Evolutionary conservation across 2,113 vertebrate species (phyloP).

Genomic region (Piaya cayana): DNA sequence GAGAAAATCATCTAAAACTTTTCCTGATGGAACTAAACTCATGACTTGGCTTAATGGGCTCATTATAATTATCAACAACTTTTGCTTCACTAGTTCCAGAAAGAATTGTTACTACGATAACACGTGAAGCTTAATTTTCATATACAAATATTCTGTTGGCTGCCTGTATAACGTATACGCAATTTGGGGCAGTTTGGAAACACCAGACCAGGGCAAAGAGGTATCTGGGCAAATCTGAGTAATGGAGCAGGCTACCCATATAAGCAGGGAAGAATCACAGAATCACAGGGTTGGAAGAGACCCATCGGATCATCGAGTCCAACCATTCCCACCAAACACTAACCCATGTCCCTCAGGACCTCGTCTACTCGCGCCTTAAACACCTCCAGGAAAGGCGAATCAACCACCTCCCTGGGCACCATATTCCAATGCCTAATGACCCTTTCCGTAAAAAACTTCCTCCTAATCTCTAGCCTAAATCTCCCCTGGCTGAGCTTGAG

Average conservation of each 20-base stretch:
- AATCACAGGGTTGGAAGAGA: too few species aligned
- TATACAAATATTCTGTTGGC: not conserved
- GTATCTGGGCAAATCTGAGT: not conserved
- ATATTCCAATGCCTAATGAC: too few species aligned
- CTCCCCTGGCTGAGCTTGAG: too few species aligned
- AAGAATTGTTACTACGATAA: not conserved
- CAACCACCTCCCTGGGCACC: too few species aligned
- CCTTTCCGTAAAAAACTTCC: too few species aligned
- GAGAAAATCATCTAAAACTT: slow-evolving; percentile 59
- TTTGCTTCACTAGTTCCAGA: not conserved
- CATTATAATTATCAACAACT: slow-evolving; percentile 38
- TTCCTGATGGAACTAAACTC: slow-evolving; percentile 45
- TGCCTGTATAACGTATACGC: not conserved
- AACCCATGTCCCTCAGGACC: too few species aligned
- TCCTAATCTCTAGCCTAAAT: too few species aligned
- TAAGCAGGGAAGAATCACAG: not conserved
- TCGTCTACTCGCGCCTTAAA: too few species aligned
- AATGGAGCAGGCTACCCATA: too few species aligned
- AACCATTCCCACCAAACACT: too few species aligned
- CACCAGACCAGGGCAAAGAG: not conserved
- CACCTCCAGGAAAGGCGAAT: too few species aligned
- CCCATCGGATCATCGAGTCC: too few species aligned
- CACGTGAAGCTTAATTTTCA: not conserved
- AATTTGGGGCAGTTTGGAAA: not conserved
- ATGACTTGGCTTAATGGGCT: slow-evolving; percentile 45